phyloP scores from a whole-genome alignment of 2,797 vertebrate species.

The Falco columbarius region DNA sequence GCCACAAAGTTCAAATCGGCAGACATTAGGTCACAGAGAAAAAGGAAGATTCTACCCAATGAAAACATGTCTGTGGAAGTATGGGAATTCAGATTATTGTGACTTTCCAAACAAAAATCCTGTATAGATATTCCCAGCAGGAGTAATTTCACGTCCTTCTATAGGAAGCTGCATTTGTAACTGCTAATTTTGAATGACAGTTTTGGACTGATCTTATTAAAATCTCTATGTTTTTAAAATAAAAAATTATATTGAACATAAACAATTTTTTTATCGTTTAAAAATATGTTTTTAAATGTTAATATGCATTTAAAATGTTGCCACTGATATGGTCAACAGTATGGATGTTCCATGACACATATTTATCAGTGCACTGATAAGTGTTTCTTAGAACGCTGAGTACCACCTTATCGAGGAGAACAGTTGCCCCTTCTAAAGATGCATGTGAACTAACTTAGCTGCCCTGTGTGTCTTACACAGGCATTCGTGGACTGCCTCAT shows the following conservation, averaged over 20 bases:
- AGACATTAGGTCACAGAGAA: not conserved
- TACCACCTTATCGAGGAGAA: not conserved
- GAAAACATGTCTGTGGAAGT: not conserved
- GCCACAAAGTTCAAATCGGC: not conserved
- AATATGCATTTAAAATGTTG: not conserved
- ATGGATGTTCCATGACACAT: not conserved
- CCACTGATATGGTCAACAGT: not conserved
- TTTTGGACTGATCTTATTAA: not conserved
- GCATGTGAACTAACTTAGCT: not conserved
- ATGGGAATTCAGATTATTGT: not conserved
- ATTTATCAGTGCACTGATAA: not conserved
- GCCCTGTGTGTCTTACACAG: not conserved
- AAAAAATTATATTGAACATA: not conserved
- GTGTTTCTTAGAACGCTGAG: not conserved
- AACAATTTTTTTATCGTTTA: not conserved
- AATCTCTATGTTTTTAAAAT: not conserved
- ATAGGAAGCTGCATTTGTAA: not conserved
- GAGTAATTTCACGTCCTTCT: not conserved
- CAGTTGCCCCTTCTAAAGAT: not conserved
- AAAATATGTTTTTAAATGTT: not conserved
- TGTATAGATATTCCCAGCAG: not conserved
- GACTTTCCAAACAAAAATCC: not conserved
- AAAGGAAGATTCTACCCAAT: not conserved
- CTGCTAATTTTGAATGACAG: not conserved
- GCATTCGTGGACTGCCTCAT: too few species aligned